Evolutionary conservation across 2,888 invertebrate species (phyloP), one percentile per base, ranked within the genome.

Genomic region (Pilophorus perplexus): DNA sequence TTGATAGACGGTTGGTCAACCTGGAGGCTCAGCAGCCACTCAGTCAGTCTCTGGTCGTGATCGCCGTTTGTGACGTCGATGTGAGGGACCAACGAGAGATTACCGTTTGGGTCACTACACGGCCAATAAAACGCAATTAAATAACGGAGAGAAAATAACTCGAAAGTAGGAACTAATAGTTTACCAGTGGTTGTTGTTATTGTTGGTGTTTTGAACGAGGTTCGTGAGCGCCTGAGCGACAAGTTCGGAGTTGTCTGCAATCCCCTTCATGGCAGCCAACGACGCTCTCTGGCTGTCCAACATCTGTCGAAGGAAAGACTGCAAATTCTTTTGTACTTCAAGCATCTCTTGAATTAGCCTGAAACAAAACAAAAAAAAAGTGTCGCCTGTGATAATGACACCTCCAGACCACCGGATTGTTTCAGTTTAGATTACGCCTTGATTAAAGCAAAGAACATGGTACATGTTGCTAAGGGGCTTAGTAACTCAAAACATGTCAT

Each of bases 341-440:
- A 91, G 72, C 25, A 93, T 78, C 71, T 91, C 90, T 73, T 89
- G 86, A 69, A 88, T 80, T 68, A 90, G 77, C 73, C 85, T 87
- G 73, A 28, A 78, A 73, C 33, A 59, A 18, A n/a, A n/a, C n/a
- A n/a, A n/a, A n/a, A n/a, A n/a, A n/a, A n/a, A n/a, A n/a, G n/a
- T n/a, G n/a, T n/a, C n/a, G n/a, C n/a, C n/a, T n/a, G n/a, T n/a
- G n/a, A n/a, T n/a, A n/a, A n/a, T n/a, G n/a, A n/a, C n/a, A n/a
- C n/a, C n/a, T n/a, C n/a, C n/a, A n/a, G n/a, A n/a, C n/a, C n/a
- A n/a, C n/a, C n/a, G n/a, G n/a, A n/a, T n/a, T n/a, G n/a, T n/a
- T n/a, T n/a, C n/a, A n/a, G n/a, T n/a, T n/a, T n/a, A n/a, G n/a
- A n/a, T n/a, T n/a, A n/a, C n/a, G n/a, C n/a, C n/a, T n/a, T n/a